These are phyloP conservation scores for Eolophus roseicapilla DNA, from an alignment of 2,113 vertebrate species.

Conservation along the genomic window DNA sequence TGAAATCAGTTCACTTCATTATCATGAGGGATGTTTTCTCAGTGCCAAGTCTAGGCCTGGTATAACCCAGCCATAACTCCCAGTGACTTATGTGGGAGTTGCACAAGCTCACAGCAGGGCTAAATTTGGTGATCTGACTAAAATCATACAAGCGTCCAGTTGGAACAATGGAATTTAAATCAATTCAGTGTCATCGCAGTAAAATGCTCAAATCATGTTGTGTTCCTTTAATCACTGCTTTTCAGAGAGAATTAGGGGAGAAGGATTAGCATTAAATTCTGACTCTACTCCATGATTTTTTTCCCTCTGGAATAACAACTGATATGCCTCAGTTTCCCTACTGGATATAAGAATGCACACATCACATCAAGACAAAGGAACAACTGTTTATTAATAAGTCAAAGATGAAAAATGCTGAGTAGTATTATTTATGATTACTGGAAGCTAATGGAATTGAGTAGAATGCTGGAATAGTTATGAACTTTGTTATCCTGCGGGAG, in stretches of 20 bases:
- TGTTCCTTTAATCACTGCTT: conserved; percentile 60
- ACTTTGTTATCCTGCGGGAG: neutral
- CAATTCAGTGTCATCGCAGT: conserved; percentile 63
- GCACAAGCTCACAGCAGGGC: conserved; percentile 42
- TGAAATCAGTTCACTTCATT: conserved; percentile 67
- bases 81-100: conserved; percentile 56
- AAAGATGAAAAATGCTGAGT: neutral
- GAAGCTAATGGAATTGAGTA: neutral
- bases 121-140: conserved; percentile 62
- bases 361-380: accelerated
- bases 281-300: neutral
- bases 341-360: neutral
- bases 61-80: conserved; percentile 56
- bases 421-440: neutral
- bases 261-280: neutral
- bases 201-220: conserved; percentile 51
- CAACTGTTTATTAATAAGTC: neutral
- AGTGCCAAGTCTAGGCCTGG: conserved; percentile 60
- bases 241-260: neutral
- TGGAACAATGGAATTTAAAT: conserved; percentile 71
- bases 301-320: neutral
- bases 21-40: conserved; percentile 66
- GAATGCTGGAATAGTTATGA: neutral
- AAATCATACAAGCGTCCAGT: conserved; percentile 35
- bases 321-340: conserved; percentile 32